Percentiles rank a stretch among this genome's conserved stretches.
Evolutionary conservation across 2,113 vertebrate genomes (phyloP).

Genomic region (Aix galericulata): DNA sequence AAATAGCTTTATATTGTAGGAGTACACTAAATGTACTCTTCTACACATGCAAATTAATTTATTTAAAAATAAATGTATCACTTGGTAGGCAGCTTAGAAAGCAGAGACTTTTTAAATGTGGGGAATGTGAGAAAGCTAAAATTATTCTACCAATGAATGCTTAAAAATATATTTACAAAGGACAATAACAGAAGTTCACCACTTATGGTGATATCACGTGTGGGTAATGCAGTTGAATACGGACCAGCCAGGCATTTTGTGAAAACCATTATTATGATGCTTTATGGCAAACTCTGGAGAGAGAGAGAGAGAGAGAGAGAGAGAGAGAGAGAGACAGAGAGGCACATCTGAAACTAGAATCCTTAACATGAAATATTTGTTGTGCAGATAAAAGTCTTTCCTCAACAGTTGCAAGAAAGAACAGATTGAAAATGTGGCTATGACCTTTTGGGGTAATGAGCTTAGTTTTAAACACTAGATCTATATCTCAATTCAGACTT

Average conservation of each 20-base stretch:
- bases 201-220: neutral
- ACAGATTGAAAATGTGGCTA: neutral
- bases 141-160: neutral
- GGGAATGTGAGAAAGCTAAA: neutral
- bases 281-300: neutral
- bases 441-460: neutral
- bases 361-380: neutral
- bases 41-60: neutral
- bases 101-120: neutral
- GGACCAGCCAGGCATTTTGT: neutral
- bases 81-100: neutral
- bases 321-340: neutral
- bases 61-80: neutral
- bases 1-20: neutral
- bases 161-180: rapidly evolving
- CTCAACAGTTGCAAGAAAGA: neutral
- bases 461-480: neutral
- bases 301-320: neutral
- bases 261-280: neutral
- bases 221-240: neutral
- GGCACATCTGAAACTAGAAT: neutral
- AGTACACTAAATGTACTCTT: neutral
- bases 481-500: neutral
- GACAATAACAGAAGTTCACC: neutral
- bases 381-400: neutral